Percentiles rank a stretch among this genome's conserved stretches.
Conservation (phyloP, 92 coral and sea anemone genomes). For the Meandrina meandrites region DNA sequence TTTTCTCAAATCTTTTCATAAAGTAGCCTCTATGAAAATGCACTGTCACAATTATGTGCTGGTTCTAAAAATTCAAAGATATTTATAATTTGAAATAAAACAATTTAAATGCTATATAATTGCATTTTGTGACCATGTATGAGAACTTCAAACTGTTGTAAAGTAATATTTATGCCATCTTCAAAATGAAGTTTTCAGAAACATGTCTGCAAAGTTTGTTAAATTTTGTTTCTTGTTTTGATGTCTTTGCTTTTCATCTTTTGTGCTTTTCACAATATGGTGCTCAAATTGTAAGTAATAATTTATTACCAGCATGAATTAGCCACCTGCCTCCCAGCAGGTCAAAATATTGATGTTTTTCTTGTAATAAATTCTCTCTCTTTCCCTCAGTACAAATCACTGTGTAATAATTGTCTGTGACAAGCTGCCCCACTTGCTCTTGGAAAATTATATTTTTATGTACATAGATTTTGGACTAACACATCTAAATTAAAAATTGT, state of each 20-base stretch:
- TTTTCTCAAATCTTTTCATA: background rate
- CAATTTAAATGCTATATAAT: background rate
- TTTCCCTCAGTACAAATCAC: background rate
- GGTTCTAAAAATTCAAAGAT: background rate
- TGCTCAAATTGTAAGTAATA: slow-evolving; percentile 1
- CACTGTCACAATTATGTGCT: background rate
- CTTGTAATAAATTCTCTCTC: background rate
- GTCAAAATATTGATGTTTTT: background rate
- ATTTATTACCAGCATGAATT: background rate
- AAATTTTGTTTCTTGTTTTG: background rate
- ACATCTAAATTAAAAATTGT: background rate
- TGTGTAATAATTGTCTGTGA: background rate
- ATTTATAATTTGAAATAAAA: background rate
- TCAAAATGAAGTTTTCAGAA: background rate
- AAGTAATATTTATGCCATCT: background rate
- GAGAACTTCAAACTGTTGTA: background rate
- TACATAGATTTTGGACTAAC: background rate
- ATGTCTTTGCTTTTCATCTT: background rate
- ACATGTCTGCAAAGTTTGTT: background rate
- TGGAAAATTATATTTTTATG: background rate
- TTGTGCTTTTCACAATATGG: slow-evolving; percentile 7
- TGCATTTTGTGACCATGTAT: background rate
- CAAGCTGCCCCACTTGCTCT: background rate
- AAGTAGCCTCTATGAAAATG: background rate
- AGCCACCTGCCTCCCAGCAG: slow-evolving; percentile 15